Base-by-base conservation (phyloP, 2,113 vertebrate genomes). In the Gracilinanus agilis region DNA sequence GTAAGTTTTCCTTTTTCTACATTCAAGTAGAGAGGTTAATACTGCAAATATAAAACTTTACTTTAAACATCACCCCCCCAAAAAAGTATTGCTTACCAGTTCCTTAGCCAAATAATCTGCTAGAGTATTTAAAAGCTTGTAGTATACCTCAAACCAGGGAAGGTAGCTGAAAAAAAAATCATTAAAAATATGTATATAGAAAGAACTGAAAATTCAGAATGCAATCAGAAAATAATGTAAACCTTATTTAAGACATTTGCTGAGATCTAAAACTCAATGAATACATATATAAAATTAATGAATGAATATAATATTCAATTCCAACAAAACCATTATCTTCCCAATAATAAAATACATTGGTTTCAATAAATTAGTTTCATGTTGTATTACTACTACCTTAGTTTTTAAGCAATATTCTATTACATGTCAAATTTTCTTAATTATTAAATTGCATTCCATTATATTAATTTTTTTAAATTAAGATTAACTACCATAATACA, bases 91-190 rank as follows among this genome's bases (percentile, higher is more conserved):
- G 29, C 96, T 99, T 99, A 99, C 99, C 99, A 99, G 99, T 96
- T 99, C 99, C 99, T 99, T 99, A 94, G 97, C 98, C 97, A 99
- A 98, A 98, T 99, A 99, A 98, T 99, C 99, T 98, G 99, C 99
- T 98, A 99, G 98, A 10, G 99, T 99, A 96, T 99, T 99, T 91
- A 99, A 98, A 97, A 99, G 99, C 98, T 99, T 99, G 98, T 99
- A 99, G 98, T 99, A 99, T 4, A 99, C 99, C 94, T 99, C 99
- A 98, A 99, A 99, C 99, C 99, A 99, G 21, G 99, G 99, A 24
- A 99, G 98, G 98, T 99, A 99, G 97, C 99, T 99, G 98, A 88
- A 98, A 98, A 98, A 96, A 54, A 96, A 67, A 89, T n/a, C n/a
- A n/a, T 54, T 53, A 44, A 3, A 67, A 75, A 90, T 53, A 89